Conservation (phyloP, 2,888 invertebrate species). For the Andrena minutula region DNA sequence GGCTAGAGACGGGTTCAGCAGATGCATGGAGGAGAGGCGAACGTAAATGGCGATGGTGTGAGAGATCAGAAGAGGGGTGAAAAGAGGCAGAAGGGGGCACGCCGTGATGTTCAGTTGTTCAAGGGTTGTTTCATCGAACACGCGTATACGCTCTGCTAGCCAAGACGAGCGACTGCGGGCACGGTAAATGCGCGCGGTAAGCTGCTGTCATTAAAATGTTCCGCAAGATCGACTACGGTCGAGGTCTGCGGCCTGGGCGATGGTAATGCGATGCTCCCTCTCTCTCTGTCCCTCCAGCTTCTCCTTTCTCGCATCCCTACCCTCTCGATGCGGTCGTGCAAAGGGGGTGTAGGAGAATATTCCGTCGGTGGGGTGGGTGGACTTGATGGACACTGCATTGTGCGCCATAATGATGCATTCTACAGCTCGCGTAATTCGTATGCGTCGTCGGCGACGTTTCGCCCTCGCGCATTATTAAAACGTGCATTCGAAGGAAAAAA, state of each 20-base stretch:
- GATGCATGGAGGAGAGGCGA: slow-evolving; percentile 29
- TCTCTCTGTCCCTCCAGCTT: slow-evolving; percentile 34
- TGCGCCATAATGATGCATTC: slow-evolving; percentile 80
- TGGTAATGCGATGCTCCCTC: slow-evolving; percentile 74
- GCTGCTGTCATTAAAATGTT: slow-evolving; percentile 85
- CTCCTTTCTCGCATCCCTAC: slow-evolving; percentile 40
- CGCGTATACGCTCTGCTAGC: slow-evolving; percentile 76
- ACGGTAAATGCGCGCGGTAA: slow-evolving; percentile 80
- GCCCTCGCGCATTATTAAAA: slow-evolving; percentile 70
- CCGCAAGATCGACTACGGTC: slow-evolving; percentile 83
- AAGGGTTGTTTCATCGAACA: slow-evolving; percentile 79
- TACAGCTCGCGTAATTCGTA: slow-evolving; percentile 70
- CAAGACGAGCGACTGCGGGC: slow-evolving; percentile 76
- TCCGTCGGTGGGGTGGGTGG: slow-evolving; percentile 67
- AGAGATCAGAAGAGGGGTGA: slow-evolving; percentile 34
- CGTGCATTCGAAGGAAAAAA: slow-evolving; percentile 70
- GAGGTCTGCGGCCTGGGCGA: slow-evolving; percentile 74
- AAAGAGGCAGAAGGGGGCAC: slow-evolving; percentile 49
- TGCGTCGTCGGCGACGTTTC: slow-evolving; percentile 70
- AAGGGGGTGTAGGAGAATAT: slow-evolving; percentile 66
- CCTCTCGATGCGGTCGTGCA: slow-evolving; percentile 57
- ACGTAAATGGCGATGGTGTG: slow-evolving; percentile 51
- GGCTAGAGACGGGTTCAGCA: background rate
- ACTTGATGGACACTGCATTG: slow-evolving; percentile 81
- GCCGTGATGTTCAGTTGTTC: slow-evolving; percentile 69